Conservation (phyloP, 2,797 vertebrate species). For the Pangasius macronema region DNA sequence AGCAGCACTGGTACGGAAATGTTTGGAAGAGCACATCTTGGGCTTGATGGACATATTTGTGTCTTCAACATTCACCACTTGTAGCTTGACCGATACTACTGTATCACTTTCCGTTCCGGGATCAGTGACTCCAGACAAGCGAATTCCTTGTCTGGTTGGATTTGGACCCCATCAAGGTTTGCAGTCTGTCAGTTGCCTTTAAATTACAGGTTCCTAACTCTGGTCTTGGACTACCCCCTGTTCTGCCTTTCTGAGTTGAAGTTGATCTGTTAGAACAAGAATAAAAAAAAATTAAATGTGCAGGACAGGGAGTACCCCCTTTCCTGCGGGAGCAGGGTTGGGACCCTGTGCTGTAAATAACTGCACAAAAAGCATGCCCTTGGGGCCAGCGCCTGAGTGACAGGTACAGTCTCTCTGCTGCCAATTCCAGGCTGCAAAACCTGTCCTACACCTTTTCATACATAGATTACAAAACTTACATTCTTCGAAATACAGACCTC, state of each 20-base stretch:
- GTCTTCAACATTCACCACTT: not conserved
- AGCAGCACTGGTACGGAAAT: not conserved
- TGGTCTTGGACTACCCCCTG: not conserved
- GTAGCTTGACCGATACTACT: not conserved
- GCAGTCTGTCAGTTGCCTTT: not conserved
- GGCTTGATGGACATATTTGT: not conserved
- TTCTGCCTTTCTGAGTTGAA: not conserved
- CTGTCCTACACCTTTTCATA: constrained; percentile 1
- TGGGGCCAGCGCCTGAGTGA: not conserved
- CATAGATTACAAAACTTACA: not conserved
- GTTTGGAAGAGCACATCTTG: not conserved
- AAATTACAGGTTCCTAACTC: not conserved
- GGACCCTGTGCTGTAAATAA: not conserved
- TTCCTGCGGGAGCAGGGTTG: not conserved
- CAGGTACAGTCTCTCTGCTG: not conserved
- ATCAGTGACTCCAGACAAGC: not conserved
- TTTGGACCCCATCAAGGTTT: not conserved
- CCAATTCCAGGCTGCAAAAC: not conserved
- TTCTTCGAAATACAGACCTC: not conserved
- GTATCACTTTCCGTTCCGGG: not conserved
- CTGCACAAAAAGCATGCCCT: not conserved
- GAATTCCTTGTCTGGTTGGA: not conserved
- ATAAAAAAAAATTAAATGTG: not conserved
- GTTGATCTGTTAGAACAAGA: not conserved
- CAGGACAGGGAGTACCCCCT: not conserved